Base-by-base conservation (phyloP, 2,797 vertebrate species). In the Crypturellus tataupa region DNA sequence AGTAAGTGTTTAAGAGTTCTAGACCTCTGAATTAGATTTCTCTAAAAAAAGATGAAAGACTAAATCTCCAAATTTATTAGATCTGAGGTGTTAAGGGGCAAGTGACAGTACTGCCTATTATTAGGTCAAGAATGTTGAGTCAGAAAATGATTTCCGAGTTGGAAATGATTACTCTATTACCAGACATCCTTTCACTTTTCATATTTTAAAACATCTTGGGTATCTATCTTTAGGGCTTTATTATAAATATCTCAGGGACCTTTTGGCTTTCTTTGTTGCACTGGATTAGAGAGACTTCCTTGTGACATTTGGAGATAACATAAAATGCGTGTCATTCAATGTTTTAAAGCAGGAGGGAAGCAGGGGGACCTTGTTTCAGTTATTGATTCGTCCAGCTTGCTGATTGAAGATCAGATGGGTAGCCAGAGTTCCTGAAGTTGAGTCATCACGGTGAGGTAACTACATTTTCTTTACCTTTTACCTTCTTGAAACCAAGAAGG, bases 361-460 rank as follows among this genome's bases (percentile, higher is more conserved):
- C 49, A 89, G 60, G 31, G 82, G 31, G 29, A 18, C 49, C 83
- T 62, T 82, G 40, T 78, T 90, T 89, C 78, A 91, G 46, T 85
- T 87, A 63, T 39, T 82, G 84, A 90, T 89, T 90, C 94, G 60
- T 59, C 49, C 71, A 68, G 23, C 49, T 82, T 89, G 44, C 44
- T 90, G 71, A 90, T 69, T 71, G 44, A 70, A 83, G 44, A 93
- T 83, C 86, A 87, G 44, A 81, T 93, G 35, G 79, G 79, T 94
- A 90, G 81, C 40, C 25, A 75, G 53, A 78, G 53, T 68, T 87
- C 90, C 78, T 72, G 65, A 87, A 83, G 37, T 39, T 94, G 71
- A 95, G 53, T 93, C 84, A 93, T 75, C 85, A 89, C 51, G 27
- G 81, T 39, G 63, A 58, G 31, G 53, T 80, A 94, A 93, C 64